Base-by-base conservation (phyloP, 1,140 invertebrate genomes). In the Anastrepha obliqua region DNA sequence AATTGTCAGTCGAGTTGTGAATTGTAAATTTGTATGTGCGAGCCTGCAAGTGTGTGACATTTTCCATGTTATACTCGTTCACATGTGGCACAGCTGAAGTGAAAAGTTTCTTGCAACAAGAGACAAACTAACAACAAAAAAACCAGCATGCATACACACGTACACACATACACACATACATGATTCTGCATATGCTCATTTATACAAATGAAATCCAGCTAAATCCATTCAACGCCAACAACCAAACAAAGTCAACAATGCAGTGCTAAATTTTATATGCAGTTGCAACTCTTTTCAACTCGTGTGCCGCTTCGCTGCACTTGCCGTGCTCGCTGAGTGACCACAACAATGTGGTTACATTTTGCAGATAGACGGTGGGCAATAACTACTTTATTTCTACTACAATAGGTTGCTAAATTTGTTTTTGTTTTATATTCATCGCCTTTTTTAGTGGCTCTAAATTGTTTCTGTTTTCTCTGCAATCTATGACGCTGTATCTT, bases 21-120 rank as follows among this genome's bases (percentile, higher is more conserved):
- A 47, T 74, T 74, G 67, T 55, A 11, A 6, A 55, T 55, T 2
- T 55, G 51, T 62, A n/a, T 62, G 60, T 62, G 15, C n/a, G 60
- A 5, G 6, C 2, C 9, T 9, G 13, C 1, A 17, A 13, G 60
- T 55, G 51, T 81, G 44, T 29, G 74, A 47, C 74, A 81, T 81
- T 47, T 81, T 55, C 42, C 47, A 9, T 2, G 44, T 42, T 81
- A n/a, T 29, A 29, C 29, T 29, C 29, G 29, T 29, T 29, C 74
- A 81, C 47, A 81, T 55, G 47, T 81, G 74, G 74, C 74, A 81
- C 74, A 81, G 13, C 74, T 44, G 74, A 81, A 55, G 74, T 81
- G 47, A n/a, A 11, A 81, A 11, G 15, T 81, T 55, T 81, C 47
- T 81, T 47, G 74, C 13, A 55, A 47, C 44, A 39, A 20, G 74